phyloP scores from a whole-genome alignment of 1,140 invertebrate species.

The Caenorhabditis tropicalis region DNA sequence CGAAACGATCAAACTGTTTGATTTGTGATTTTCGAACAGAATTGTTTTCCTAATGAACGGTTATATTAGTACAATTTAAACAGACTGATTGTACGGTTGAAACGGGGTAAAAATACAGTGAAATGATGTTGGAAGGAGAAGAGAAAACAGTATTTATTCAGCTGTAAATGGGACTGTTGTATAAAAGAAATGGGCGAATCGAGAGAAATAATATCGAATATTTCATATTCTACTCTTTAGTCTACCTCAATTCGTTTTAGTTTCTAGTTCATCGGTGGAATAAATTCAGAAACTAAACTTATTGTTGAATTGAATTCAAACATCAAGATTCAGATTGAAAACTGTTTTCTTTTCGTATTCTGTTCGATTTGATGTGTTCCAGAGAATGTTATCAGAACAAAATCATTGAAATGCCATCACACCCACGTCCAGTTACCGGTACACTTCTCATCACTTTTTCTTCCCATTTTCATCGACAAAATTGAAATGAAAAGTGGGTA shows the following conservation, averaged over 20 bases:
- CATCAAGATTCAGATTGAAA: too few relatives aligned
- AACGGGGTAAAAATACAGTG: constrained; percentile 12
- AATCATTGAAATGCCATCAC: neutral
- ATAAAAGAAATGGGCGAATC: neutral
- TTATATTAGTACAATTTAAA: constrained; percentile 29
- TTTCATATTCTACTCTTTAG: neutral
- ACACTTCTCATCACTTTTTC: neutral
- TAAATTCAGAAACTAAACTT: neutral
- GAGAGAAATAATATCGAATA: neutral
- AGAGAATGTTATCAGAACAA: neutral
- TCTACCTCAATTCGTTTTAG: neutral
- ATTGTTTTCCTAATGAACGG: neutral
- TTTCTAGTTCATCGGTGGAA: neutral
- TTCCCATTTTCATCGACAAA: neutral
- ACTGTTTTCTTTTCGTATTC: too few relatives aligned
- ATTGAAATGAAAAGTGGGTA: neutral
- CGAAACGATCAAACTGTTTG: neutral
- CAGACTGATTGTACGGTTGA: too few relatives aligned
- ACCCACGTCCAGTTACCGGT: neutral
- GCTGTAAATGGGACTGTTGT: constrained; percentile 1
- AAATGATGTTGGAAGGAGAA: neutral
- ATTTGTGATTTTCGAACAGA: neutral
- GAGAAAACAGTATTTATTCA: constrained; percentile 17
- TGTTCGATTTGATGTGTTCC: neutral
- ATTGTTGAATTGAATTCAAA: too few relatives aligned